A percentile compares a stretch with the other conserved stretches of the same genome.
phyloP scores from a whole-genome alignment of 2,888 invertebrate genomes.

The Macaria notata region DNA sequence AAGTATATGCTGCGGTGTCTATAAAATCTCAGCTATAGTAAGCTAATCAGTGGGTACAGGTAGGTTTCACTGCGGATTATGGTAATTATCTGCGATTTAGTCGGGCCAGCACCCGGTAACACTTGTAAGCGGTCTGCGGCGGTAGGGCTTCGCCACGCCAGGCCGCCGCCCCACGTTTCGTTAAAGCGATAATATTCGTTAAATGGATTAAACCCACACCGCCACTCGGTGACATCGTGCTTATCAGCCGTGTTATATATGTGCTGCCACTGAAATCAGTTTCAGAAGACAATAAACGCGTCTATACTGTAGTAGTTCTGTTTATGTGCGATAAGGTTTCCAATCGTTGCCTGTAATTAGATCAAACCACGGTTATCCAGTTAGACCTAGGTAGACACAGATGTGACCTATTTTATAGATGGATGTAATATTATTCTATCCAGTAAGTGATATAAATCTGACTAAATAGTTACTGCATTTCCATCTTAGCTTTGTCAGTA shows the following conservation, averaged over 20 bases:
- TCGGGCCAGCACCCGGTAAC: conserved; percentile 38
- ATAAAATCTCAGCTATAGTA: no score
- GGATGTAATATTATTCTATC: no score
- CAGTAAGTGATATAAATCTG: no score
- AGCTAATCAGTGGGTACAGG: conserved; percentile 4
- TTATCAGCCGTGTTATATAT: conserved; percentile 8
- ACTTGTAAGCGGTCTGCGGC: conserved; percentile 59
- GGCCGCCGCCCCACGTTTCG: conserved; percentile 36
- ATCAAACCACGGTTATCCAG: no score
- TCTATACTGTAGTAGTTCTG: no score
- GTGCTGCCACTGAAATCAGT: conserved; percentile 11
- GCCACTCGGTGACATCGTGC: conserved; percentile 31
- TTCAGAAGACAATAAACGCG: not conserved
- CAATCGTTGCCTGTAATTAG: no score
- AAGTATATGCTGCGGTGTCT: no score
- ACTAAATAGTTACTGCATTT: no score
- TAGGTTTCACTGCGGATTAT: conserved; percentile 44
- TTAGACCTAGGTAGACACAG: no score
- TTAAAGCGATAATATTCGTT: conserved; percentile 67
- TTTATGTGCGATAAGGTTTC: no score
- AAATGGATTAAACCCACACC: conserved; percentile 63
- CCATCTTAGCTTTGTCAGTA: no score
- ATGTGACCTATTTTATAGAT: no score
- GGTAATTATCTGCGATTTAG: conserved; percentile 42
- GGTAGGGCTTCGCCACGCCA: conserved; percentile 56